A percentile compares a stretch with the other conserved stretches of the same genome.
Conservation (phyloP, 2,888 invertebrate genomes). For the Eristalis pertinax region DNA sequence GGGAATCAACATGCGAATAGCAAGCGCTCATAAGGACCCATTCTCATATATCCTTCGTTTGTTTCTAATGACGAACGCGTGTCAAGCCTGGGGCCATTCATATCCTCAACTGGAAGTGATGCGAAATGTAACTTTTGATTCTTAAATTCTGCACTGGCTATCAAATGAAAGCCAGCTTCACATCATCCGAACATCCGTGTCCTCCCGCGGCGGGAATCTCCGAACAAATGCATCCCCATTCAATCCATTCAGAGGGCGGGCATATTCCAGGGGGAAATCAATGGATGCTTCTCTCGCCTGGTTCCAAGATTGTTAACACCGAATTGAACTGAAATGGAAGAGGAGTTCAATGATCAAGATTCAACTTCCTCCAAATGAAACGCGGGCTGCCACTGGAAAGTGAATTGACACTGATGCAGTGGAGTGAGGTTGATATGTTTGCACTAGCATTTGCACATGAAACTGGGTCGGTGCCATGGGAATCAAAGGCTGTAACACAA, state of each 20-base stretch:
- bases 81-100: conserved; percentile 7
- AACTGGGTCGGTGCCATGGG: background rate
- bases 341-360: conserved; percentile 23
- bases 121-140: background rate
- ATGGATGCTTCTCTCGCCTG: background rate
- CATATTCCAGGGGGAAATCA: conserved; percentile 43
- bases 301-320: conserved; percentile 32
- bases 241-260: background rate
- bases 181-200: background rate
- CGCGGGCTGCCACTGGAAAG: background rate
- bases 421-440: background rate
- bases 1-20: conserved; percentile 2
- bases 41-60: background rate
- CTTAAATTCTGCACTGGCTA: conserved; percentile 10
- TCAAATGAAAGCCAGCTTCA: background rate
- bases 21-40: conserved; percentile 4
- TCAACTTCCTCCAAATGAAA: background rate
- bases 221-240: conserved; percentile 7
- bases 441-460: background rate
- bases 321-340: background rate
- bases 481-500: background rate
- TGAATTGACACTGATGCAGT: no score
- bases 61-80: conserved; percentile 2
- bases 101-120: background rate
- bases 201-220: background rate